Evolutionary conservation across 2,113 vertebrate genomes (phyloP).

Genomic region (Scalopus aquaticus): DNA sequence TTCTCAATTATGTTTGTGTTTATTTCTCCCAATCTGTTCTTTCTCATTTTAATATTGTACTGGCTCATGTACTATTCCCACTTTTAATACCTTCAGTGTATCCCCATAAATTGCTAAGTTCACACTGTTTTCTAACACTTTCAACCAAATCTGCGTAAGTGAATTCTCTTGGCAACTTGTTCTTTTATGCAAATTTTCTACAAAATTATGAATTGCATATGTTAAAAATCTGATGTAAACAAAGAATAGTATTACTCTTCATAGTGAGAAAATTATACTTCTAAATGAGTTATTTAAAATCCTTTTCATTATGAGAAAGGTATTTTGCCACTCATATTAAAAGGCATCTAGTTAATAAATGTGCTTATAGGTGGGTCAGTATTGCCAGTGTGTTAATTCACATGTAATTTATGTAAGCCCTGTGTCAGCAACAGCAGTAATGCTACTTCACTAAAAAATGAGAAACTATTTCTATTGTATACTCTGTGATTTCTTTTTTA

Average conservation of each 20-base stretch:
- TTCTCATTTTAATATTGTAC: conserved; percentile 37
- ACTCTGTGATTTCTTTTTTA: conserved; percentile 60
- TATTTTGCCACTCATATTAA: conserved; percentile 66
- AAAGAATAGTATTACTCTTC: conserved; percentile 39
- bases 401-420: conserved; percentile 62
- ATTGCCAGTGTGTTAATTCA: conserved; percentile 71
- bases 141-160: conserved; percentile 34
- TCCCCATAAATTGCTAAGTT: background rate
- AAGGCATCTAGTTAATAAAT: conserved; percentile 56
- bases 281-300: conserved; percentile 59
- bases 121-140: background rate
- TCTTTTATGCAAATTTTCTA: conserved; percentile 48
- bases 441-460: conserved; percentile 60
- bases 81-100: background rate
- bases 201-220: conserved; percentile 7
- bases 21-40: background rate
- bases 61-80: background rate
- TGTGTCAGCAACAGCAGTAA: conserved; percentile 43
- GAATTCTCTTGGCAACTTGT: conserved; percentile 53
- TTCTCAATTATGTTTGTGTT: background rate
- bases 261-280: conserved; percentile 60
- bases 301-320: conserved; percentile 51
- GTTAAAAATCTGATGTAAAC: conserved; percentile 47
- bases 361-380: conserved; percentile 59
- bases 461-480: conserved; percentile 60